Evolutionary conservation across 2,797 vertebrate genomes (phyloP), one percentile per base, ranked within the genome.

Genomic region (Dendrocincla tyrannina): DNA sequence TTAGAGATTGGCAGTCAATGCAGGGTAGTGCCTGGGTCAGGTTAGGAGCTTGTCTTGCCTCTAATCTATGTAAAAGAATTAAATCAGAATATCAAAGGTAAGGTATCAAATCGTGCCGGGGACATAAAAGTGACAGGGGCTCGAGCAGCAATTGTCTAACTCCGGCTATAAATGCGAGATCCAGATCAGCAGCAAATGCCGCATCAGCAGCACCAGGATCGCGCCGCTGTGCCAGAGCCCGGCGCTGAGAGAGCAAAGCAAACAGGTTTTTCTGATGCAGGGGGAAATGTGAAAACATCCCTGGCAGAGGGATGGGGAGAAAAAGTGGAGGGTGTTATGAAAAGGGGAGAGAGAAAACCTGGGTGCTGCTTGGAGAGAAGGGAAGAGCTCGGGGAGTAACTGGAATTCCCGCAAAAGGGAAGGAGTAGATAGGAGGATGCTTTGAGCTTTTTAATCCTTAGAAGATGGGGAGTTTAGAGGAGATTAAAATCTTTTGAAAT

Each of bases 41-140:
- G 95, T 94, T 92, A 79, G 92, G 86, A 74, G 75, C 83, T 91
- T 76, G 92, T 91, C 94, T 95, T 20, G 44, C 70, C 85, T 91
- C 92, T 95, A 93, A 97, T 95, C 96, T 97, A 93, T 95, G 94
- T 47, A 95, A 95, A 96, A 92, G 81, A 74, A 85, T 93, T 70
- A 91, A 79, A 94, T 88, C 84, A 27, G 89, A 96, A 96, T 97
- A 96, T 95, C 94, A 97, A 97, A 97, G 88, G 96, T 93, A 93
- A 62, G 4, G 13, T 72, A 94, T 75, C 91, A 35, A 88, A 42
- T 46, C 17, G 50, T 46, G 85, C 68, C 11, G 3, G 84, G 80
- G 82, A 73, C 68, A 42, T 56, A 41, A 75, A 90, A 89, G 89
- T 79, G 77, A 17, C 69, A 17, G 75, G 46, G 62, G 44, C 66